Evolutionary conservation across 1,140 invertebrate genomes (phyloP).

Genomic region (Thrips palmi): DNA sequence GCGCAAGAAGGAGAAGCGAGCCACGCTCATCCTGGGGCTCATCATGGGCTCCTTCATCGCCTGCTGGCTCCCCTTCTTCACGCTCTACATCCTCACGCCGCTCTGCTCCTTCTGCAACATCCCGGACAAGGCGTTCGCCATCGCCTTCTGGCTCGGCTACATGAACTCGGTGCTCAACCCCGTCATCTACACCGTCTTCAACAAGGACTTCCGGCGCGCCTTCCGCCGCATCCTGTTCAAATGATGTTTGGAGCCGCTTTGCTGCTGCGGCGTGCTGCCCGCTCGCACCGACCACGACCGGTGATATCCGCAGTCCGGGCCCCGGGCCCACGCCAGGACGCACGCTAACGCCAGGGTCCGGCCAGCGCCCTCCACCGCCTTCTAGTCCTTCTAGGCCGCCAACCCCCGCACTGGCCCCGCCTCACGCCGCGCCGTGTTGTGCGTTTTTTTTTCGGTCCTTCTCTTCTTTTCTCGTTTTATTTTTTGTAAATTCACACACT

Average conservation of each 20-base stretch:
- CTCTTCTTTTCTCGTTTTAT: too few species aligned
- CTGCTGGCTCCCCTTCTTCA: constrained; percentile 98
- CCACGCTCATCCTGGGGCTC: constrained; percentile 88
- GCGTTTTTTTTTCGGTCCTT: too few species aligned
- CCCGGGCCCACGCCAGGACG: constrained; percentile 17
- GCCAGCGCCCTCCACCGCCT: constrained; percentile 32
- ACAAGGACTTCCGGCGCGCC: constrained; percentile 92
- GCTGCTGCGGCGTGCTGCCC: constrained; percentile 46
- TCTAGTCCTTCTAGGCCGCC: constrained; percentile 18
- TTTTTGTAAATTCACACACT: too few species aligned
- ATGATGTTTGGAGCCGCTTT: constrained; percentile 69
- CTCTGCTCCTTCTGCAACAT: constrained; percentile 53
- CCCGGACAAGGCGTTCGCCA: constrained; percentile 69
- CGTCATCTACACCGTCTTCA: constrained; percentile 97
- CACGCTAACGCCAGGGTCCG: constrained; percentile 32
- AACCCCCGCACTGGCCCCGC: not conserved
- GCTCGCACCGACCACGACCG: constrained; percentile 31
- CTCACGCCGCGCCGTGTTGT: not conserved
- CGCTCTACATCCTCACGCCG: constrained; percentile 76
- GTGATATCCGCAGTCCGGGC: not conserved
- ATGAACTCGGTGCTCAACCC: constrained; percentile 97
- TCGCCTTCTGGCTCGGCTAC: constrained; percentile 98
- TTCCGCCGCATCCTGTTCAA: constrained; percentile 90
- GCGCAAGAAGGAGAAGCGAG: constrained; percentile 90
- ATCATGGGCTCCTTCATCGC: constrained; percentile 99